A percentile compares a stretch with the other conserved stretches of the same genome.
Conservation (phyloP, 2,888 invertebrate species). For the Ormyrus pomaceus region DNA sequence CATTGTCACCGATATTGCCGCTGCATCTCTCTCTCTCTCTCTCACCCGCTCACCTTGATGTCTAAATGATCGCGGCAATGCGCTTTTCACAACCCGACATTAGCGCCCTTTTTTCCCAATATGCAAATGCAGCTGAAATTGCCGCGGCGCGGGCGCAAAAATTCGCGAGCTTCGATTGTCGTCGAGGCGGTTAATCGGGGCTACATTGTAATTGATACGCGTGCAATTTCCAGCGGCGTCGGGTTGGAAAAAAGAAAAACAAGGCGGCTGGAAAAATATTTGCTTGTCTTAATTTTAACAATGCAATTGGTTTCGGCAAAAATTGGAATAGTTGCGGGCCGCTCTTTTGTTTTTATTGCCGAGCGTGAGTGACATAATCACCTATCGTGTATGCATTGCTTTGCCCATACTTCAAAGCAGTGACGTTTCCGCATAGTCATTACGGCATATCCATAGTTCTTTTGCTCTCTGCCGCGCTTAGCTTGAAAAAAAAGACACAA, state of each 20-base stretch:
- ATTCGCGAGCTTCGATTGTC: background rate
- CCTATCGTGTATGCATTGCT: constrained; percentile 2
- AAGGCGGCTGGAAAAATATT: background rate
- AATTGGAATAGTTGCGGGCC: no score
- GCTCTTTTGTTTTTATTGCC: no score
- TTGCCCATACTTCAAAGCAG: background rate
- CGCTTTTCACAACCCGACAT: background rate
- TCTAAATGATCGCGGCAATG: constrained; percentile 16
- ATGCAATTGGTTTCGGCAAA: no score
- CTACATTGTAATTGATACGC: constrained; percentile 4
- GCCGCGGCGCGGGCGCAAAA: no score
- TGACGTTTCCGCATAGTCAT: background rate
- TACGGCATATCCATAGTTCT: background rate
- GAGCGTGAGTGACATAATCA: background rate
- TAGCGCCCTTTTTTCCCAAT: background rate
- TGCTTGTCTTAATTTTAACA: no score
- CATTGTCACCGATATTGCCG: constrained; percentile 32
- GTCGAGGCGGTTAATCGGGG: background rate
- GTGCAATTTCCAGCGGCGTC: background rate
- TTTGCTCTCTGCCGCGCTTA: no score
- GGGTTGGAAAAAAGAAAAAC: no score
- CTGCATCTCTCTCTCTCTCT: background rate
- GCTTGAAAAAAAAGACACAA: no score
- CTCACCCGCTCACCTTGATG: background rate
- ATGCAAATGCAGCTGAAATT: constrained; percentile 23